phyloP scores from a whole-genome alignment of 2,113 vertebrate species.

The Tachycineta bicolor region DNA sequence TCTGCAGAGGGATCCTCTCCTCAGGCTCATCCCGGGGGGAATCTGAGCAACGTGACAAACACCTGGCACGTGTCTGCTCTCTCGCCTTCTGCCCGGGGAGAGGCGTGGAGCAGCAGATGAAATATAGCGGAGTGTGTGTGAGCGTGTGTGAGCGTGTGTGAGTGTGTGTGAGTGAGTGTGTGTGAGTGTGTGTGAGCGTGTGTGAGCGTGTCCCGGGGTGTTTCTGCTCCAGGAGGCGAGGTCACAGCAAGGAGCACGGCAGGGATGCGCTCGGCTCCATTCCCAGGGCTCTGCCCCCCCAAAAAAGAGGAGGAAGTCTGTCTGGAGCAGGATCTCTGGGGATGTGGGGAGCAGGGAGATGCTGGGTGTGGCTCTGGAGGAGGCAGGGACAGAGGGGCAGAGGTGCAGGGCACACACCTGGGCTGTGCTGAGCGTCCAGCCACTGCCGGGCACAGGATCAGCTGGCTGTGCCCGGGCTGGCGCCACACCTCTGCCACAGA shows the following conservation, averaged over 20 bases:
- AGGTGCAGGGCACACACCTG: background rate
- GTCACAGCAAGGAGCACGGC: background rate
- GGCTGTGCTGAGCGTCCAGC: background rate
- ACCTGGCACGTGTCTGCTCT: conserved; percentile 35
- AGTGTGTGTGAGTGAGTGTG: background rate
- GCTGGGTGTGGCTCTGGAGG: background rate
- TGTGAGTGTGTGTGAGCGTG: background rate
- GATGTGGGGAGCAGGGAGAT: background rate
- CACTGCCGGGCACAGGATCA: background rate
- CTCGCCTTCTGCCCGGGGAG: conserved; percentile 19
- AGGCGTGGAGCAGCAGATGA: conserved; percentile 30
- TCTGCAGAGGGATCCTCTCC: background rate
- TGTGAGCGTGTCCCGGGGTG: background rate
- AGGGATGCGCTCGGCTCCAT: background rate
- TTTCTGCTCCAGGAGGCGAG: conserved; percentile 1
- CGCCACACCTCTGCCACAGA: background rate
- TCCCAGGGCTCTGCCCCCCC: background rate
- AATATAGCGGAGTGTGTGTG: background rate
- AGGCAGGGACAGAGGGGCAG: background rate
- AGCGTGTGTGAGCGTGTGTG: background rate
- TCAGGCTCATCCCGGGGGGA: background rate
- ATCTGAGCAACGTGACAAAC: conserved; percentile 12
- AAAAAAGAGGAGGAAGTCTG: background rate
- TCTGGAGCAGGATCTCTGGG: background rate
- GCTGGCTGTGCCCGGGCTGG: background rate